Evolutionary conservation across 2,888 invertebrate species (phyloP), one percentile per base, ranked within the genome.

Genomic region (Sclerodermus sp.): DNA sequence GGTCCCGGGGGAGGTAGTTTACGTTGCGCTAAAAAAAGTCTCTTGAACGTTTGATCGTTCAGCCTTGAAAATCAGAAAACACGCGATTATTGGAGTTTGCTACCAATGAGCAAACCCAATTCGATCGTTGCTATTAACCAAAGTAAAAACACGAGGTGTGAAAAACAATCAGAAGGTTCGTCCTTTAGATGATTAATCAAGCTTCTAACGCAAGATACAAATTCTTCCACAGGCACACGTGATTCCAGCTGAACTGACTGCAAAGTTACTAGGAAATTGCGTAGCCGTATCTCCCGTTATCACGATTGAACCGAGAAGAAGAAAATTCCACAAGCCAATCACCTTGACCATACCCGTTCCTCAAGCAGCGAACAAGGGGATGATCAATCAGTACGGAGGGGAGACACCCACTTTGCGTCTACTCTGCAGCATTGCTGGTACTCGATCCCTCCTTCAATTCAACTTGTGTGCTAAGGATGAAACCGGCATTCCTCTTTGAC

Each of bases 321-420:
- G 99, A 60, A 99, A 99, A 83, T 99, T 99, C 86, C 98, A 99
- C 79, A 95, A 97, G 78, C 93, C 95, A 32, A 99, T 99, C 74
- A 97, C 96, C 56, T 84, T 99, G 66, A 97, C 95, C 49, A 93
- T 97, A 77, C 99, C 99, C 8, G 76, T 77, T 16, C 78, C 78
- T 0, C 74, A 77, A 58, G 84, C 84, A 47, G 83, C 84, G 37
- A 83, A 84, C 70, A 84, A 86, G 75, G 86, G 87, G 55, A 91
- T 93, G 93, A 88, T 93, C 49, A 93, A 93, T 80, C 90, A 91
- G 68, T 91, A 90, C 74, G 85, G 84, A 10, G 87, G 87, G 10
- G 87, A 86, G 66, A 88, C 92, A 14, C 91, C 93, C 8, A 92
- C 94, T 0, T 84, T 98, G 36, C 86, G 98, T 17, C 85, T 97